Base-by-base conservation (phyloP, 2,797 vertebrate genomes). In the Pangasius macronema region DNA sequence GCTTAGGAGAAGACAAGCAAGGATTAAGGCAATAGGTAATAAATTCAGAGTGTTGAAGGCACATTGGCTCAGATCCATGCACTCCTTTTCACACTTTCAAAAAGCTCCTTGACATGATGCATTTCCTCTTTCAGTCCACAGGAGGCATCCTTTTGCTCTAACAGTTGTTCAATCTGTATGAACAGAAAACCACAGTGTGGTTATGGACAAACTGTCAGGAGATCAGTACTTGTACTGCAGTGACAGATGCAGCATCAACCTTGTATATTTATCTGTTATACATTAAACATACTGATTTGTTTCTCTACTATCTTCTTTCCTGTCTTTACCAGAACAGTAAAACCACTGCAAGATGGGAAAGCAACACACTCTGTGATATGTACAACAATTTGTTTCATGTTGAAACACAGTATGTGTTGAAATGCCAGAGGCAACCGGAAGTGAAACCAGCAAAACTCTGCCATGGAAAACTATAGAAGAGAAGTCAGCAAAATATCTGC, bases 91-190 rank as follows among this genome's bases (percentile, higher is more conserved):
- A 92, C 90, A 86, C 84, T 89, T 3, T 95, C 94, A 82, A 95
- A 96, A 57, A 59, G 65, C 3, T 91, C 79, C 82, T 93, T 95
- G 1, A 95, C 92, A 0, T 92, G 89, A 27, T 94, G 89, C 6
- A 96, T 90, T 76, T 94, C 92, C 89, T 95, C 94, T 49, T 13
- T 91, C 77, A 95, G 87, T 65, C 92, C 91, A 53, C 84, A 22
- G 0, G 94, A 91, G 61, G 90, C 93, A 0, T 90, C 92, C 0
- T 89, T 93, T 57, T 93, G 89, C 9, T 93, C 90, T 88, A 96
- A 89, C 57, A 95, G 94, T 61, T 93, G 91, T 53, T 77, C 72
- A 61, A 96, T 94, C 96, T 96, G 92, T 5, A 63, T 0, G 61
- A 27, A 59, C 1, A 18, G 13, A 24, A 83, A 79, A 73, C 16